These are phyloP conservation scores for Varanus komodoensis DNA, from an alignment of 2,113 vertebrate genomes.

Conservation along the genomic window DNA sequence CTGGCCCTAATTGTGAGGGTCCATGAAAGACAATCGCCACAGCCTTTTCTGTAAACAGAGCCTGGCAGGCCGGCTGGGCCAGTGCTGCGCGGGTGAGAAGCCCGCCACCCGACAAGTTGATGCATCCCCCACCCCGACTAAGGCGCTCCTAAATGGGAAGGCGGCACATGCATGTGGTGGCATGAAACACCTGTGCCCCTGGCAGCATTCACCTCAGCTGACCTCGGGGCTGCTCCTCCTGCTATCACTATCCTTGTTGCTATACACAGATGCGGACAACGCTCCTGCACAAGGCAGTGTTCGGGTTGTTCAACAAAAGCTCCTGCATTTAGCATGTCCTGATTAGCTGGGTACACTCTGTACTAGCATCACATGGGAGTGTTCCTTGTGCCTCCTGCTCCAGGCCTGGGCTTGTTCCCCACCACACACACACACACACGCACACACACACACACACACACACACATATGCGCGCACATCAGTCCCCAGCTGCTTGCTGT, in stretches of 20 bases:
- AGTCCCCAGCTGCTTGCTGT: background rate
- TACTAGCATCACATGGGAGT: background rate
- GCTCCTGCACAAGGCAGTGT: background rate
- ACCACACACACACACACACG: too few relatives aligned
- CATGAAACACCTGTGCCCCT: background rate
- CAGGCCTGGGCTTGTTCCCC: background rate
- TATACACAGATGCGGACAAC: background rate
- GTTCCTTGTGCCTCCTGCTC: background rate
- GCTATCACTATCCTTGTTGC: background rate
- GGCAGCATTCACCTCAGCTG: slow-evolving; percentile 12
- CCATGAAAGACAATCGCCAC: background rate
- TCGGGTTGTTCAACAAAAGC: slow-evolving; percentile 8
- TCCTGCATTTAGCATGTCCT: slow-evolving; percentile 3
- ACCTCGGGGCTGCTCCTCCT: background rate
- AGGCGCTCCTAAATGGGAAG: background rate
- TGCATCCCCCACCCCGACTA: background rate
- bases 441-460: too few relatives aligned
- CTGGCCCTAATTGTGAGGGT: background rate
- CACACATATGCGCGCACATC: too few relatives aligned
- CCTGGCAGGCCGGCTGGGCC: background rate
- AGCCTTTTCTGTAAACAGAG: background rate
- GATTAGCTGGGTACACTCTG: slow-evolving; percentile 19
- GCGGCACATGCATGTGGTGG: too few relatives aligned
- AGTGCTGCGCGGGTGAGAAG: background rate
- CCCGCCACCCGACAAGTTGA: background rate